Evolutionary conservation across 2,888 invertebrate genomes (phyloP).

Genomic region (Andrena trimmerana): DNA sequence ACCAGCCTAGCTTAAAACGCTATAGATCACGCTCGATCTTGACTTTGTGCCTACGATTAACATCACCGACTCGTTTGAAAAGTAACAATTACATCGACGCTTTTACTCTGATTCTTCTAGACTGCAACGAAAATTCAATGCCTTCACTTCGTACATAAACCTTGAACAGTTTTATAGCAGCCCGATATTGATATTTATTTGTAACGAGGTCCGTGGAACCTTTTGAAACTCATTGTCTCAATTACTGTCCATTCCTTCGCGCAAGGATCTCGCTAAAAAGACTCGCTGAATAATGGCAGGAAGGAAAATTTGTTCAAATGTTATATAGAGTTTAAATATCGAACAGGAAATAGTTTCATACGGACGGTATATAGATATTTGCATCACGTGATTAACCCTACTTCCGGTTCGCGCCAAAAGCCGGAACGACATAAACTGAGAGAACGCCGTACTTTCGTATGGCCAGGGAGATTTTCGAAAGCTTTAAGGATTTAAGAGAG

Average conservation of each 20-base stretch:
- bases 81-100: too few relatives aligned
- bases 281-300: too few relatives aligned
- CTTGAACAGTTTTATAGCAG: too few relatives aligned
- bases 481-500: background rate
- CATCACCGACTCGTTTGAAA: background rate
- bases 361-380: background rate
- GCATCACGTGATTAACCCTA: conserved; percentile 20
- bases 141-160: too few relatives aligned
- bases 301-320: background rate
- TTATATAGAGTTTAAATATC: background rate
- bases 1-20: conserved; percentile 34
- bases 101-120: too few relatives aligned
- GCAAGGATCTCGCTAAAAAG: too few relatives aligned
- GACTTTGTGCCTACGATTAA: conserved; percentile 16
- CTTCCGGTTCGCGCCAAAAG: conserved; percentile 74
- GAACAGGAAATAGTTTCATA: background rate
- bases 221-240: too few relatives aligned
- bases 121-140: too few relatives aligned
- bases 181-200: too few relatives aligned
- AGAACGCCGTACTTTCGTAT: background rate
- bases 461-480: background rate
- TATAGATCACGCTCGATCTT: conserved; percentile 49
- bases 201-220: too few relatives aligned
- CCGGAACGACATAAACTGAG: conserved; percentile 12
- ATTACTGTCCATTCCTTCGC: too few relatives aligned